Evolutionary conservation across 2,888 invertebrate genomes (phyloP).

Genomic region (Serripes groenlandicus): DNA sequence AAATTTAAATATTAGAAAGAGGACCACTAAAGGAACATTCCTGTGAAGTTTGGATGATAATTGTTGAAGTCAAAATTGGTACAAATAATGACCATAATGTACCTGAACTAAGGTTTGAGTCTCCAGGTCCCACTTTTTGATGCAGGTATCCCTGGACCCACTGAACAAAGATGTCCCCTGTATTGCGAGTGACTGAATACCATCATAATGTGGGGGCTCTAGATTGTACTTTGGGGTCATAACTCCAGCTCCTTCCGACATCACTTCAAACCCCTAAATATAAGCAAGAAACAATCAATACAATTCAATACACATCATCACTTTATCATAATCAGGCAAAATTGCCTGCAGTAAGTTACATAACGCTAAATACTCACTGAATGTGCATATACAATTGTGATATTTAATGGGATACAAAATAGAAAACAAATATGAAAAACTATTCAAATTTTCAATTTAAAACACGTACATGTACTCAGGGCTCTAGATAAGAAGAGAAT

Average conservation of each 20-base stretch:
- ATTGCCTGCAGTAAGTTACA: no score
- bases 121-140: constrained; percentile 93
- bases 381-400: no score
- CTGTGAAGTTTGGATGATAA: background rate
- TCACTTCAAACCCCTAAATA: constrained; percentile 87
- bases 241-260: constrained; percentile 87
- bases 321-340: no score
- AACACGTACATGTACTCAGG: no score
- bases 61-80: no score
- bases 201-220: constrained; percentile 96
- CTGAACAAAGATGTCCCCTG: constrained; percentile 91
- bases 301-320: background rate
- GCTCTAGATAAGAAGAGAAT: no score
- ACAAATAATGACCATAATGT: background rate
- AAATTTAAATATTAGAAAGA: no score
- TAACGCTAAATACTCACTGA: no score
- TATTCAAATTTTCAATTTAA: no score
- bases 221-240: constrained; percentile 90
- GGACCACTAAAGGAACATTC: no score
- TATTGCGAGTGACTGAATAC: constrained; percentile 93
- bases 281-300: background rate
- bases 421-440: no score
- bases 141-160: constrained; percentile 94
- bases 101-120: constrained; percentile 86
- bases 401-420: no score